Conservation (phyloP, 35 echinoderm and acorn worm species). For the Holothuria glaberrima region DNA sequence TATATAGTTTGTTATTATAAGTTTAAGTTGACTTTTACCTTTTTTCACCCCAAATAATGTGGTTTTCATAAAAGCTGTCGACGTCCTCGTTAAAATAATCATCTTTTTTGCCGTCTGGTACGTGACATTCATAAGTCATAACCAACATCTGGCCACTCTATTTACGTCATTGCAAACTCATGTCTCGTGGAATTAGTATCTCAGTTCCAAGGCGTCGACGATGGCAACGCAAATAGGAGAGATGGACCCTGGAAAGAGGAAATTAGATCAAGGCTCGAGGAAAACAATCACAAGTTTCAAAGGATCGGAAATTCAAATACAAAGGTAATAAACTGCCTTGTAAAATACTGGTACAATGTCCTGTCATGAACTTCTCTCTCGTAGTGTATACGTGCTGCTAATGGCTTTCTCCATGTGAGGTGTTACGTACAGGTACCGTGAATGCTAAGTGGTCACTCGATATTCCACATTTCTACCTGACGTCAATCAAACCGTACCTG, state of each 20-base stretch:
- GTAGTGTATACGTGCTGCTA: constrained; percentile 34
- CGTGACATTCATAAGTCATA: constrained; percentile 31
- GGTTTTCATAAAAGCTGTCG: too few species aligned
- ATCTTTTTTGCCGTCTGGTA: background rate
- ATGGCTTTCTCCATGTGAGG: constrained; percentile 50
- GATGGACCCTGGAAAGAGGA: background rate
- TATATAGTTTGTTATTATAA: too few species aligned
- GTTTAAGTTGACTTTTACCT: too few species aligned
- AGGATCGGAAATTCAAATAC: constrained; percentile 14
- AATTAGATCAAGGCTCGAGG: constrained; percentile 33
- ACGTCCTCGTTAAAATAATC: background rate
- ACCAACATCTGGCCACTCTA: constrained; percentile 12
- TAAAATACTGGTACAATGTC: constrained; percentile 32
- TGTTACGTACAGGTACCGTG: constrained; percentile 4
- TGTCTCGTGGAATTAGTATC: too few species aligned
- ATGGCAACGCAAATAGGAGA: background rate
- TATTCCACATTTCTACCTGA: constrained; percentile 11
- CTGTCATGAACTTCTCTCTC: constrained; percentile 43
- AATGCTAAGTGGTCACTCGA: constrained; percentile 54
- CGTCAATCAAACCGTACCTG: constrained; percentile 24
- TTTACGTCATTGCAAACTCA: background rate
- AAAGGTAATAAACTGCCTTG: background rate
- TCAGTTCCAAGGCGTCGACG: too few species aligned
- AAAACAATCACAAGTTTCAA: constrained; percentile 32
- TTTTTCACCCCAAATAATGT: too few species aligned